Evolutionary conservation across 2,888 invertebrate genomes (phyloP), one percentile per base, ranked within the genome.

Genomic region (Desoria tigrina): DNA sequence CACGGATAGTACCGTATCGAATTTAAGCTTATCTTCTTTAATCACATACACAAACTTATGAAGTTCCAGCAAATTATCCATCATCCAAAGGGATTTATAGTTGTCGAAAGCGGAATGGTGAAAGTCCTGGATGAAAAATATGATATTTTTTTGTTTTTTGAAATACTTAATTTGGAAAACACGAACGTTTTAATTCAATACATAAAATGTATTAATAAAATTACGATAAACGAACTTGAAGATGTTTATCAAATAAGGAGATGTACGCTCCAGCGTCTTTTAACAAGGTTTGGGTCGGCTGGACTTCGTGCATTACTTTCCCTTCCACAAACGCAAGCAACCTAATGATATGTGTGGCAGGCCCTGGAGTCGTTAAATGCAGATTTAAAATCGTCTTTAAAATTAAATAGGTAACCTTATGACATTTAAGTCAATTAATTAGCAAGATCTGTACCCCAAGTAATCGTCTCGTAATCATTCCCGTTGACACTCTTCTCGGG

Each of bases 281-380:
- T 66, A 89, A 83, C 66, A 93, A 78, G 4, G 85, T 80, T 37
- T 84, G 81, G 0, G 86, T 85, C n/a, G 50, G 49, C 0, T 85
- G 82, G 0, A 88, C 86, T 64, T 87, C 81, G 39, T 84, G 81
- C 61, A 94, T 81, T 63, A 89, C 81, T 62, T 84, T 83, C 0
- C 94, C 94, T 0, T 90, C 87, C 16, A 89, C 83, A 78, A 83
- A 94, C 77, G 88, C 86, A 77, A 94, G 81, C 16, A 95, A 83
- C 2, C 92, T 83, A 0, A 93, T 87, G 0, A 88, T 84, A 78
- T 92, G 87, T 16, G 9, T 39, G 39, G 39, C n/a, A n/a, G n/a
- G 39, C 16, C 39, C 39, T 39, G 9, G 9, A 39, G n/a, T n/a
- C n/a, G n/a, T n/a, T n/a, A n/a, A n/a, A n/a, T n/a, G n/a, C n/a